Percentiles rank a stretch among this genome's conserved stretches.
phyloP scores from a whole-genome alignment of 1,140 invertebrate species.

The Brachionus plicatilis region DNA sequence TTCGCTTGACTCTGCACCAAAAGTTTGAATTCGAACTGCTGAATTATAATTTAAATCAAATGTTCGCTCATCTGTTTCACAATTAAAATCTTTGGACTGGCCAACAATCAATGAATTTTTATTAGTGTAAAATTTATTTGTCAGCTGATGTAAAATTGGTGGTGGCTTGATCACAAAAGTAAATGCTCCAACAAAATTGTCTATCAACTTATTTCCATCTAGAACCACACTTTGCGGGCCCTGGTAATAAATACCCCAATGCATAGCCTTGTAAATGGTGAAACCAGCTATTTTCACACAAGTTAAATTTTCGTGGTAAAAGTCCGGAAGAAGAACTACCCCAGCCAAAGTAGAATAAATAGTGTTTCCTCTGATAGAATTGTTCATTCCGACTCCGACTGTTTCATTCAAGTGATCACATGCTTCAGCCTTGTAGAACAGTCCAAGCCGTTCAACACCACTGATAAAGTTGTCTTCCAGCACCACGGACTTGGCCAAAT shows the following conservation, averaged over 20 bases:
- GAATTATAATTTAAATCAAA: not conserved
- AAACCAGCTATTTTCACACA: not conserved
- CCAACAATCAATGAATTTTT: slow-evolving; percentile 10
- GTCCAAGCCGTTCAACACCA: slow-evolving; percentile 46
- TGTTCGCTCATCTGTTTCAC: not conserved
- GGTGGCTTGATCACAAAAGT: not conserved
- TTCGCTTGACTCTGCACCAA: not conserved
- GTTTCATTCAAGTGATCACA: not conserved
- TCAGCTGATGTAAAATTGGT: not conserved
- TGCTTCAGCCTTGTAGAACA: slow-evolving; percentile 43
- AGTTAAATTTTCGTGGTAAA: slow-evolving; percentile 42
- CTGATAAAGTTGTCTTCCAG: slow-evolving; percentile 46
- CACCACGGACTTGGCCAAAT: slow-evolving; percentile 42
- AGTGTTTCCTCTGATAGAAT: slow-evolving; percentile 42
- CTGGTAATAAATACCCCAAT: slow-evolving; percentile 31
- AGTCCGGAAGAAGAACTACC: not conserved
- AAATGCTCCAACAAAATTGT: not conserved
- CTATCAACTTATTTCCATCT: not conserved
- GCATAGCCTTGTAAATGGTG: slow-evolving; percentile 1
- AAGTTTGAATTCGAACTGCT: not conserved
- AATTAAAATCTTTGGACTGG: not conserved
- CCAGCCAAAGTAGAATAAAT: slow-evolving; percentile 38
- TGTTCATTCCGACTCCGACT: not conserved
- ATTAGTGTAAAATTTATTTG: not conserved
- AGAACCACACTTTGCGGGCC: not conserved